Evolutionary conservation across 2,888 invertebrate genomes (phyloP), one percentile per base, ranked within the genome.

Genomic region (Lymantria dispar): DNA sequence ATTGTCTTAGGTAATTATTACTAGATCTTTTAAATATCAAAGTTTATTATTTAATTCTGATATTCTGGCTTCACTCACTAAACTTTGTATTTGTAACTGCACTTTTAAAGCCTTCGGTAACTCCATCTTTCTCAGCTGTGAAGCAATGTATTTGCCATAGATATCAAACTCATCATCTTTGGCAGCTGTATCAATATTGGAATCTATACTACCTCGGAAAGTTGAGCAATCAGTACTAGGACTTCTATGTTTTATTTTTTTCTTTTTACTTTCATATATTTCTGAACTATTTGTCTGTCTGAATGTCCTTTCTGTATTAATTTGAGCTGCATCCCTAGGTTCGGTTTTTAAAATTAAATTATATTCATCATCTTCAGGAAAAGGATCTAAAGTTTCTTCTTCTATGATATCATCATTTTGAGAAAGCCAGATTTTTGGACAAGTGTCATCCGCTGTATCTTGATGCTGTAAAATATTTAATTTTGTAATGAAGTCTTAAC

Each of bases 151-250:
- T 64, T 85, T 87, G 0, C 89, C 90, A 61, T 89, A 91, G 31
- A 89, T 83, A 61, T 90, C 90, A 77, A 88, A 91, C 54, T 91
- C 91, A 71, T 91, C 91, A 40, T 89, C 87, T 38, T 72, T 77
- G 3, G 10, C 2, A 15, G 62, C 64, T 8, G 9, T 14, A 48
- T 75, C 76, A 40, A 62, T 37, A 15, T 52, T 61, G 5, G 74
- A 73, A 52, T 77, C 75, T 51, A 71, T 60, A 47, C 74, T 79
- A 0, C 61, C 65, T 50, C 70, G 54, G 33, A 66, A 72, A 12
- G 72, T 76, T 54, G 78, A 80, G 37, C 64, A 71, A 37, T 80
- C 81, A 12, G 71, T 75, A 46, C 76, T 78, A 1, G 71, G 59
- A 46, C 68, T 74, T 49, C 72, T 64, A 8, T 64, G 69, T 64